These are phyloP conservation scores for Cygnus olor DNA, from an alignment of 2,797 vertebrate genomes.

Conservation along the genomic window DNA sequence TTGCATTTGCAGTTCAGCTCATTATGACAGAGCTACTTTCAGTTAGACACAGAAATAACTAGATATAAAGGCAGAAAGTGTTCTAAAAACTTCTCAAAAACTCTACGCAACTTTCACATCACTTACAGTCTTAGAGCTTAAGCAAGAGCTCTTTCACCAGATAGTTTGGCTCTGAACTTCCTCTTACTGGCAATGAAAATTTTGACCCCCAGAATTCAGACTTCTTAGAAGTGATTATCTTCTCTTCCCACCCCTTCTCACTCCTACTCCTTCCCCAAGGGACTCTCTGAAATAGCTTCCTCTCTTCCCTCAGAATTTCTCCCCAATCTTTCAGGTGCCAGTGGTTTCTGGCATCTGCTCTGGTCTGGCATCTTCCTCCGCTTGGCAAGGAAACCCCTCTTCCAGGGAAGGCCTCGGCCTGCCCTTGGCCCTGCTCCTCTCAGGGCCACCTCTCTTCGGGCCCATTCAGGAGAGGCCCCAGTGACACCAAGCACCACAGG, in stretches of 20 bases:
- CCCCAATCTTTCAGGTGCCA: neutral
- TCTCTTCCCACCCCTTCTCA: neutral
- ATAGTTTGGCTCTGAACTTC: neutral
- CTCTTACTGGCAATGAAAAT: neutral
- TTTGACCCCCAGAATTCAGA: neutral
- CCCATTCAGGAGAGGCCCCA: neutral
- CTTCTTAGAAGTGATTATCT: neutral
- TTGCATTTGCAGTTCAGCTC: neutral
- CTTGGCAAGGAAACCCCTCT: neutral
- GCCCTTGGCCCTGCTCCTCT: fast-evolving
- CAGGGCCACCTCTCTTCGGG: neutral
- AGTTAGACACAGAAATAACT: neutral
- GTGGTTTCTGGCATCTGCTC: neutral
- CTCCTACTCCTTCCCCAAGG: neutral
- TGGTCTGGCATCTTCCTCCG: neutral
- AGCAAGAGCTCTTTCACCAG: neutral
- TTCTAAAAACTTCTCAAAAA: neutral
- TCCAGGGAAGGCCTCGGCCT: neutral
- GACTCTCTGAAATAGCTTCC: neutral
- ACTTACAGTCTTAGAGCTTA: fast-evolving
- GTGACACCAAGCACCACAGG: neutral
- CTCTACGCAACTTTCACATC: neutral
- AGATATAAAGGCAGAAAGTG: neutral
- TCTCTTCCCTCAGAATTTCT: neutral
- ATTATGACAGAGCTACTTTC: neutral